Evolutionary conservation across 1,140 invertebrate genomes (phyloP).

Genomic region (Wasmannia auropunctata): DNA sequence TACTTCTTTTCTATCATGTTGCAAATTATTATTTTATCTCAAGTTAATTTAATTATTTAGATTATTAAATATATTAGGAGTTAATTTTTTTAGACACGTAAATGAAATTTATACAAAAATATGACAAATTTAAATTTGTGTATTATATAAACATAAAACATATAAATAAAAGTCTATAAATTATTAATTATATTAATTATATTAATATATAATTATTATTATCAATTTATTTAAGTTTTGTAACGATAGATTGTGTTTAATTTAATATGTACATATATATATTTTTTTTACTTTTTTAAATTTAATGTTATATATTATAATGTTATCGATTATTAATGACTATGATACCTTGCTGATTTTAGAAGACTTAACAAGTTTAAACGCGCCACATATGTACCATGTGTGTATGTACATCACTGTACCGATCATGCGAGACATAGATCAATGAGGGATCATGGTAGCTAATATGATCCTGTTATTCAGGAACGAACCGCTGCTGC

Average conservation of each 20-base stretch:
- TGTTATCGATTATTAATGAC: not conserved
- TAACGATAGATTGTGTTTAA: no score
- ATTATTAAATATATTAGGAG: not conserved
- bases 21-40: not conserved
- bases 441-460: slow-evolving; percentile 48
- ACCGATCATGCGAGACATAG: slow-evolving; percentile 10
- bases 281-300: not conserved
- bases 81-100: not conserved
- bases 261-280: not conserved
- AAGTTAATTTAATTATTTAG: not conserved
- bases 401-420: not conserved
- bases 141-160: no score
- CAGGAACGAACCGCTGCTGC: not conserved
- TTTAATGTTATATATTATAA: not conserved
- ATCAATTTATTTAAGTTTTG: no score
- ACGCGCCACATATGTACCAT: not conserved
- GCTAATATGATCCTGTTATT: slow-evolving; percentile 61
- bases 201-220: not conserved
- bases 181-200: no score
- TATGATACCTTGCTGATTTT: not conserved
- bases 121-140: not conserved
- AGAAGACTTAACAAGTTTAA: not conserved
- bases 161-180: no score
- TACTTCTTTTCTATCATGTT: not conserved
- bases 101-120: not conserved